Conservation (phyloP, 1,140 invertebrate species). For the Neuroterus valhalla region DNA sequence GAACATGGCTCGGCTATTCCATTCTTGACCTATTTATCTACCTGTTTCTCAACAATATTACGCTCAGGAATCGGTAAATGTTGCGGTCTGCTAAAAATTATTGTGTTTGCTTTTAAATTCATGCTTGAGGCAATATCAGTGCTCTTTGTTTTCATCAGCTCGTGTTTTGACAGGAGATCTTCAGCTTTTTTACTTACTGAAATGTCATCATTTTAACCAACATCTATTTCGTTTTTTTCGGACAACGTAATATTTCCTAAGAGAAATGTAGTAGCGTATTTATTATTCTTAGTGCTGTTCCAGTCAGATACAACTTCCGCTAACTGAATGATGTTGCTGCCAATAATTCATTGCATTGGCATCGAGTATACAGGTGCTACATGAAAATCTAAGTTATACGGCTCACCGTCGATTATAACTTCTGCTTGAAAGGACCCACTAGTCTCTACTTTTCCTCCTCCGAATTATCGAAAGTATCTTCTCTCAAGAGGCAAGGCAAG, state of each 20-base stretch:
- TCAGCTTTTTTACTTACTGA: background rate
- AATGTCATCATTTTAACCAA: background rate
- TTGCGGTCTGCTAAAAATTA: background rate
- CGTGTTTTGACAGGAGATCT: background rate
- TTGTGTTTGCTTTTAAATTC: background rate
- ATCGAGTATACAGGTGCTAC: too few relatives aligned
- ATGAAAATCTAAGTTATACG: background rate
- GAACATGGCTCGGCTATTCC: too few relatives aligned
- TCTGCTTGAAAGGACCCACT: too few relatives aligned
- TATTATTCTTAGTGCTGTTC: background rate
- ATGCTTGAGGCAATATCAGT: background rate
- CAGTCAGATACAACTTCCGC: background rate
- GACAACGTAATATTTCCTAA: background rate
- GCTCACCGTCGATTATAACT: background rate
- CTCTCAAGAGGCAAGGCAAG: too few relatives aligned
- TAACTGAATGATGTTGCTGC: slow-evolving; percentile 16
- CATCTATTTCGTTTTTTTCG: background rate
- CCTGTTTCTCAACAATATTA: background rate
- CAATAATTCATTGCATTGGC: slow-evolving; percentile 17
- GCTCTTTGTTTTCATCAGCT: background rate
- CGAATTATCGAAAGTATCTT: background rate
- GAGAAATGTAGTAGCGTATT: background rate
- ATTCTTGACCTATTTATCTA: background rate
- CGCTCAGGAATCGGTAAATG: background rate
- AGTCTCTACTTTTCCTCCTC: too few relatives aligned